Conservation (phyloP, 2,797 vertebrate species). For the Diplodus sargus region DNA sequence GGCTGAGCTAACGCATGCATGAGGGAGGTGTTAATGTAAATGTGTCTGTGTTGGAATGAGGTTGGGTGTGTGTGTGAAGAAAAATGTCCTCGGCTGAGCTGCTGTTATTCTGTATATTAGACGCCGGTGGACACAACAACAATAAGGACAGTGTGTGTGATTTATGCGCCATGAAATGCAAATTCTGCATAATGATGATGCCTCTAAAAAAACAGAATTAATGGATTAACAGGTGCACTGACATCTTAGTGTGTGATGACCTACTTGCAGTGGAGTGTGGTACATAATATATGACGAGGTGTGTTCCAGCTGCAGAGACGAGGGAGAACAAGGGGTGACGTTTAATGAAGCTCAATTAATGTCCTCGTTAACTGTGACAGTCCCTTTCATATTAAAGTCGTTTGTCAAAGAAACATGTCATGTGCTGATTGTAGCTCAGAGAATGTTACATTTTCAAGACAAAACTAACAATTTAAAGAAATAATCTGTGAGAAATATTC, state of each 20-base stretch:
- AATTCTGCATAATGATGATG: conserved; percentile 46
- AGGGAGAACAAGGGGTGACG: background rate
- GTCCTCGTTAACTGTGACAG: background rate
- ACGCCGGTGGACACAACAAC: conserved; percentile 1
- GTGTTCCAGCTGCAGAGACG: background rate
- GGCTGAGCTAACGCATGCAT: conserved; percentile 21
- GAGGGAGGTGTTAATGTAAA: conserved; percentile 35
- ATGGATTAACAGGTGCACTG: conserved; percentile 54
- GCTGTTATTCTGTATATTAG: conserved; percentile 12
- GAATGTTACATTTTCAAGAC: background rate
- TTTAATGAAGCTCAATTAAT: background rate
- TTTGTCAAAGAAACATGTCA: background rate
- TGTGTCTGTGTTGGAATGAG: conserved; percentile 21
- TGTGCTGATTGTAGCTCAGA: background rate
- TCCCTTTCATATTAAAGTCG: background rate
- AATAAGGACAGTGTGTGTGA: conserved; percentile 22
- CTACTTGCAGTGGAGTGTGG: conserved; percentile 44
- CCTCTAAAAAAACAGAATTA: conserved; percentile 20
- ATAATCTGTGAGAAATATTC: background rate
- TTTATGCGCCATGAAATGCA: conserved; percentile 36
- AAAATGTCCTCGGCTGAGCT: background rate
- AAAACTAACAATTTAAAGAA: background rate
- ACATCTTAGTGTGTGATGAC: conserved; percentile 34
- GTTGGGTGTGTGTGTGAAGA: conserved; percentile 1
- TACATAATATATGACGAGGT: conserved; percentile 6